These are phyloP conservation scores for Mus musculus DNA, from an alignment of 2,113 vertebrate species.

Conservation along the genomic window GRCm39 chr1:27888001-27888500, in stretches of 20 bases:
- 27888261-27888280: neutral
- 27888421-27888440: neutral
- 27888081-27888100: neutral
- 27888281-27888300: neutral
- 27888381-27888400: neutral
- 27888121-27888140: conserved; percentile 59
- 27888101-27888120: conserved; percentile 34
- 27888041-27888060: neutral
- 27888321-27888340: neutral
- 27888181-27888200: conserved; percentile 26
- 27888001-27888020: neutral
- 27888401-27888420: neutral
- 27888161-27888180: neutral
- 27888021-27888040: conserved; percentile 43
- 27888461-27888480: neutral
- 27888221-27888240: neutral
- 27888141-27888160: conserved; percentile 47
- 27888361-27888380: neutral
- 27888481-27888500: neutral
- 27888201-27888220: conserved; percentile 39
- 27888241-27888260: neutral
- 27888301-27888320: neutral
- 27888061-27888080: conserved; percentile 55
- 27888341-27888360: neutral
- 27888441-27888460: neutral